phyloP scores from a whole-genome alignment of 2,888 invertebrate genomes.

The Podabrus alpinus region DNA sequence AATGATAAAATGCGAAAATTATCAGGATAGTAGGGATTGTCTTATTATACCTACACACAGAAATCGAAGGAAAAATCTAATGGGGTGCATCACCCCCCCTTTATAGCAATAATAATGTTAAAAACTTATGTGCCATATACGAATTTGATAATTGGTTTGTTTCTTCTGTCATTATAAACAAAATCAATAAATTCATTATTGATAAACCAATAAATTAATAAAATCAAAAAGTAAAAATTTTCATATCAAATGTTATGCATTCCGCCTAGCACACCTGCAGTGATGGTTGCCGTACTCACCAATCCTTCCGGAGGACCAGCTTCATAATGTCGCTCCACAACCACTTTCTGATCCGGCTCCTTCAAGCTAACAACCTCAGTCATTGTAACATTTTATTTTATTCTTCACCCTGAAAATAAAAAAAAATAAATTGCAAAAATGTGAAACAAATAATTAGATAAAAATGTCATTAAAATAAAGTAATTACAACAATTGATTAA shows the following conservation, averaged over 20 bases:
- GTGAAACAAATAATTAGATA: background rate
- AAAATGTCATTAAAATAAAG: background rate
- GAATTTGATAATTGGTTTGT: too few species aligned
- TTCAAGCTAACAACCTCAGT: constrained; percentile 50
- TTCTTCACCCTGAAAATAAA: background rate
- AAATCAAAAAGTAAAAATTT: too few species aligned
- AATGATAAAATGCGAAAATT: too few species aligned
- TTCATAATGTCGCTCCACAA: constrained; percentile 54
- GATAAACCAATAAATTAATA: too few species aligned
- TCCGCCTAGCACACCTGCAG: background rate
- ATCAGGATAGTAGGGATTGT: too few species aligned
- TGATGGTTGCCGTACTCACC: constrained; percentile 39
- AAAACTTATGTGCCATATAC: too few species aligned
- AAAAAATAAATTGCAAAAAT: background rate
- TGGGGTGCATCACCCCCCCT: too few species aligned
- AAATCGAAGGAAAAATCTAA: too few species aligned
- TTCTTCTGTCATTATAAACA: too few species aligned
- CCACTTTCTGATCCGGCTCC: constrained; percentile 61
- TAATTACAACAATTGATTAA: background rate
- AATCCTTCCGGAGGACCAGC: constrained; percentile 54
- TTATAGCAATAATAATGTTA: too few species aligned
- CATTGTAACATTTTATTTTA: constrained; percentile 40
- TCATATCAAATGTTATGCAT: background rate
- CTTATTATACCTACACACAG: too few species aligned
- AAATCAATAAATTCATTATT: too few species aligned